Base-by-base conservation (phyloP, 2,113 vertebrate species). In the Laticauda laticaudata region DNA sequence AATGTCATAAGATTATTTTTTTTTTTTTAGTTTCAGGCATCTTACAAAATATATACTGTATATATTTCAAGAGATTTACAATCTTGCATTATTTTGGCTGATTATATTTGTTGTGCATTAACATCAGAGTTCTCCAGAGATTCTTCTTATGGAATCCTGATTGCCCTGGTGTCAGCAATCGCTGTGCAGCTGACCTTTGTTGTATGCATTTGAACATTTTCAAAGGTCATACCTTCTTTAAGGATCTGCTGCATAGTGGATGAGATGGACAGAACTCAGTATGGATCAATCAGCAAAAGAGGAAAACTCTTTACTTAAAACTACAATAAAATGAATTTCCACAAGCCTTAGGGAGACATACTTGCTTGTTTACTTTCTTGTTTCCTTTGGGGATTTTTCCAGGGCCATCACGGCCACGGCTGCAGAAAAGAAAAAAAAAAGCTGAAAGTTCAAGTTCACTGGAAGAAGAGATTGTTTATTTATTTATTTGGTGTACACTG, bases 391-490 rank as follows among this genome's bases (percentile, higher is more conserved):
- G 95, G 94, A 96, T 94, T 97, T 98, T 99, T 12, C 96, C 94
- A 95, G 97, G 95, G 93, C 97, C 94, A 92, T 99, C 98, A 97
- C 98, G 98, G 92, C 98, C 98, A 94, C 98, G 98, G 91, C 98
- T 99, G 95, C 81, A 94, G 87, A 55, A 55, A 87, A 93, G 92
- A 53, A 55, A 48, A 48, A 10, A 26, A 75, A 87, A 39, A 21
- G 8, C 10, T n/a, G 48, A 34, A 34, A 75, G 34, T 53, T 29
- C 34, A 88, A 39, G 34, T 89, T 92, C 51, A 89, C 9, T n/a
- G 39, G n/a, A 20, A 15, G 20, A 61, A 86, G 26, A 8, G 61
- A 86, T 39, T 3, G 2, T 61, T 61, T 61, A 1, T 61, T 61
- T 61, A 61, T 29, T 29, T 61, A 61, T 61, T 29, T 26, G 34